Evolutionary conservation across 2,113 vertebrate genomes (phyloP).

Genomic region (Leucopternis melanops): DNA sequence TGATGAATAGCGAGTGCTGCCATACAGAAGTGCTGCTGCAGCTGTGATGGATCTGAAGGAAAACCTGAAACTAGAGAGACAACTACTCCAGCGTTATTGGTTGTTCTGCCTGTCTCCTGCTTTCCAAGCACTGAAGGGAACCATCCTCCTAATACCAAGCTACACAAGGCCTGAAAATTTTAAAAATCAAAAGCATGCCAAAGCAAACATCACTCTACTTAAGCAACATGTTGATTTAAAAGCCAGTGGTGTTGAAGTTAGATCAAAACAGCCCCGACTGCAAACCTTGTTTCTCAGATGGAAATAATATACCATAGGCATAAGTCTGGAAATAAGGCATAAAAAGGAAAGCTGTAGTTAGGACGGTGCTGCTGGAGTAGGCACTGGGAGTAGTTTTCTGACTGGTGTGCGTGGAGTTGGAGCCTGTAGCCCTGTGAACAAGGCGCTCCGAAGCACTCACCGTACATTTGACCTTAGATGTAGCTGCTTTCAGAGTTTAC

Average conservation of each 20-base stretch:
- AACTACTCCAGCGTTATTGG: background rate
- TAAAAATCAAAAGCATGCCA: background rate
- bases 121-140: background rate
- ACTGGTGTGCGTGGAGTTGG: background rate
- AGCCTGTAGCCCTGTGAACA: background rate
- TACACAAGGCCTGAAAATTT: background rate
- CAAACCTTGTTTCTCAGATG: background rate
- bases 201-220: background rate
- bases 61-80: background rate
- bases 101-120: background rate
- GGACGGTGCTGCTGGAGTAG: background rate
- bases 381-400: background rate
- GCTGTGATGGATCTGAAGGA: background rate
- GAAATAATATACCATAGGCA: background rate
- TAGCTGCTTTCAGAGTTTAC: background rate
- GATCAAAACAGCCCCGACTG: background rate
- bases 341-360: background rate
- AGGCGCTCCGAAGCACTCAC: background rate
- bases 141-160: background rate
- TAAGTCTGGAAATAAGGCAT: background rate
- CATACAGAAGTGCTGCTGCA: background rate
- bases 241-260: background rate
- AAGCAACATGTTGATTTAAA: background rate
- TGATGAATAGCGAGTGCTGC: background rate
- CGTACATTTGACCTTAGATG: fast-evolving